Conservation (phyloP, 2,888 invertebrate genomes). For the Diarsia mendica region DNA sequence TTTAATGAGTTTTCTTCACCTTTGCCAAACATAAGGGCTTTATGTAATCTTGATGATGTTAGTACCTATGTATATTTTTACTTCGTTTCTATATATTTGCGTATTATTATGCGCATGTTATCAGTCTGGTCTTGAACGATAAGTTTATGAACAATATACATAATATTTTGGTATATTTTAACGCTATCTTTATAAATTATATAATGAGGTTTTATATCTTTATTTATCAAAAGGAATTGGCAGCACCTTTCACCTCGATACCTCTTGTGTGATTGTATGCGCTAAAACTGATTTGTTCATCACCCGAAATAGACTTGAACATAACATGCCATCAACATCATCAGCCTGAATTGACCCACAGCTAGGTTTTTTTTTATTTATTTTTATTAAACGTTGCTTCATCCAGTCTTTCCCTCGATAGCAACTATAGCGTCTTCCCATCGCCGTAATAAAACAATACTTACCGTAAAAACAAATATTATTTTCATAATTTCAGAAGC, state of each 20-base stretch:
- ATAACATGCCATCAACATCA: not conserved
- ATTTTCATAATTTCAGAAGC: not conserved
- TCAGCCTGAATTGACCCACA: too few species aligned
- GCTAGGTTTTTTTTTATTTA: too few species aligned
- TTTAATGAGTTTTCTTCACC: conserved; percentile 12
- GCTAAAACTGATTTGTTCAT: not conserved
- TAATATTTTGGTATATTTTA: conserved; percentile 18
- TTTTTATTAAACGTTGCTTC: too few species aligned
- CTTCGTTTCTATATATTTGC: not conserved
- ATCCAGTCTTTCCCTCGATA: too few species aligned
- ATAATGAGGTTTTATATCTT: conserved; percentile 23
- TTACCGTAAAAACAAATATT: not conserved
- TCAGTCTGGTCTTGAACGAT: conserved; percentile 44
- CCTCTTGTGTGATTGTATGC: not conserved
- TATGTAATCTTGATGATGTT: conserved; percentile 17
- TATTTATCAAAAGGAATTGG: conserved; percentile 14
- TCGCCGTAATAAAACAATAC: too few species aligned
- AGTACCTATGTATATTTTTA: not conserved
- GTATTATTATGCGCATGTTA: conserved; percentile 21
- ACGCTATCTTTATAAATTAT: conserved; percentile 15
- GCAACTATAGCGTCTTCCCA: too few species aligned
- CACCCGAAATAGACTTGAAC: not conserved
- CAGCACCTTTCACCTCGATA: conserved; percentile 17
- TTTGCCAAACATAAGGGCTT: conserved; percentile 1
- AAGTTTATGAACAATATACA: conserved; percentile 30